Conservation (phyloP, 2,113 vertebrate species). For the Gymnarchus niloticus region DNA sequence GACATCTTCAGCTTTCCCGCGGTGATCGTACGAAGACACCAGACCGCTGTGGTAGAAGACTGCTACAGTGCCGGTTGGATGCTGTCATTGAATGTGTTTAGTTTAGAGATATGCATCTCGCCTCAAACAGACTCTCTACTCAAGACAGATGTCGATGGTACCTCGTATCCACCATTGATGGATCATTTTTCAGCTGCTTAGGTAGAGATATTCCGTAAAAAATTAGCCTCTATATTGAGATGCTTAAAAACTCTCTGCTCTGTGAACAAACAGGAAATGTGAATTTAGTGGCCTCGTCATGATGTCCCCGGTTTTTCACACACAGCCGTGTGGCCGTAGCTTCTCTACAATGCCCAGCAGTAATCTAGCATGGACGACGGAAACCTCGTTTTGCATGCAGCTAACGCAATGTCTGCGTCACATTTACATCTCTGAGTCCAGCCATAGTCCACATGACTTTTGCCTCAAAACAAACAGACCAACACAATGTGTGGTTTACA, state of each 20-base stretch:
- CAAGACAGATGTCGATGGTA: neutral
- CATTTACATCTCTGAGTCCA: constrained; percentile 70
- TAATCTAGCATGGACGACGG: constrained; percentile 27
- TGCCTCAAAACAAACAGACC: constrained; percentile 58
- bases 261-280: neutral
- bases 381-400: constrained; percentile 57
- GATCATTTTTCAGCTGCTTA: neutral
- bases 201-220: neutral
- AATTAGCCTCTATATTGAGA: too few species aligned
- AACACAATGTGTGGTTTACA: constrained; percentile 48
- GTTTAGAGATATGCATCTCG: neutral
- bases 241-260: too few species aligned
- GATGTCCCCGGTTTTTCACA: neutral
- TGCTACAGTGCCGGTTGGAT: neutral
- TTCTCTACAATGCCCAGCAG: neutral
- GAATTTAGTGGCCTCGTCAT: neutral
- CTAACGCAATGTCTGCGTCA: constrained; percentile 50
- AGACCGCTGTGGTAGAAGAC: neutral
- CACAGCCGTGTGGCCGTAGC: neutral
- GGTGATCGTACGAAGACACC: neutral
- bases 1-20: neutral
- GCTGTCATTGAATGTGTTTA: neutral
- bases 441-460: constrained; percentile 54
- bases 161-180: neutral
- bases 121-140: neutral